Evolutionary conservation across 2,113 vertebrate species (phyloP).

Genomic region (Anhinga rufa): DNA sequence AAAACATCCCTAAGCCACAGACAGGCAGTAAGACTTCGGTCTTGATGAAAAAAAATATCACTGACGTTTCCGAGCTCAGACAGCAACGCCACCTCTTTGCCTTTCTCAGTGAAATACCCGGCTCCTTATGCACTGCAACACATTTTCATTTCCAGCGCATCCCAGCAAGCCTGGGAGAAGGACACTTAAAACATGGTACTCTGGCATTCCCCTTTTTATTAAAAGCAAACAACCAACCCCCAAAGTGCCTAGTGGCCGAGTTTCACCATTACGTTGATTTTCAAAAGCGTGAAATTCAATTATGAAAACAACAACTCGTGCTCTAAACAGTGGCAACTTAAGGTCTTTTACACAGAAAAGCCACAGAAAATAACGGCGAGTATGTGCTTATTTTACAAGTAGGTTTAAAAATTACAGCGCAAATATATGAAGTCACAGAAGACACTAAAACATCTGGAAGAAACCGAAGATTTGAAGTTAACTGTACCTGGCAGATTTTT

Average conservation of each 20-base stretch:
- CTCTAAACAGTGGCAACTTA: not conserved
- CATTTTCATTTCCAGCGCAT: not conserved
- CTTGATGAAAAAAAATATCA: not conserved
- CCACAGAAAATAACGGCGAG: not conserved
- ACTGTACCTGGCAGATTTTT: slow-evolving; percentile 95
- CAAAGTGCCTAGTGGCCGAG: not conserved
- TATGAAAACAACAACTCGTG: fast-evolving
- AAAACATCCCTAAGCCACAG: not conserved
- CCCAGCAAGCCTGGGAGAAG: not conserved
- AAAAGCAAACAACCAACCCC: not conserved
- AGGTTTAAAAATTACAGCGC: not conserved
- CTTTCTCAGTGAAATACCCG: not conserved
- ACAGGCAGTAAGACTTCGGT: not conserved
- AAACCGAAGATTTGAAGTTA: not conserved
- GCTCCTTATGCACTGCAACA: not conserved
- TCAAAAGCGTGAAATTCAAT: not conserved
- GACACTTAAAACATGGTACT: not conserved
- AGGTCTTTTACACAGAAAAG: not conserved
- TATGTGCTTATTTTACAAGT: not conserved
- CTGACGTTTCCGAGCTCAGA: not conserved
- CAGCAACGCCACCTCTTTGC: not conserved
- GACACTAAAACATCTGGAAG: not conserved
- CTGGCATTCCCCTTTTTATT: not conserved
- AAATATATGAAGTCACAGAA: not conserved
- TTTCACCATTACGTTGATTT: not conserved